Conservation (phyloP, 2,888 invertebrate genomes). For the Neoascia interrupta region DNA sequence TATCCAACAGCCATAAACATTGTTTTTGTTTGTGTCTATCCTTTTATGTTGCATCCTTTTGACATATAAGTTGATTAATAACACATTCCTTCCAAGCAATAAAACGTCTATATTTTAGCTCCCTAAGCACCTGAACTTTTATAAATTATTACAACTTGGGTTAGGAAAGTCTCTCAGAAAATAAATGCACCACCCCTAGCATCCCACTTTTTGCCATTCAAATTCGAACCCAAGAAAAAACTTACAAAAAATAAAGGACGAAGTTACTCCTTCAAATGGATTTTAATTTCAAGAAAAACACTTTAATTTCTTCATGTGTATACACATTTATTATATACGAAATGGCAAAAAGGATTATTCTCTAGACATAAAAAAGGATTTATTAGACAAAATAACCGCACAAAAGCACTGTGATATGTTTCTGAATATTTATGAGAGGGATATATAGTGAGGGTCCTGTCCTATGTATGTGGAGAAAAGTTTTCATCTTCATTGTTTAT, state of each 20-base stretch:
- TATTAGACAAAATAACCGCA: background rate
- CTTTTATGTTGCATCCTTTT: no score
- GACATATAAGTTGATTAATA: no score
- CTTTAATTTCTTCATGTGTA: background rate
- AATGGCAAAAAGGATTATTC: background rate
- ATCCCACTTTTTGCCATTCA: background rate
- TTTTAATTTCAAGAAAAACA: conserved; percentile 15
- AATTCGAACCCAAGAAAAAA: no score
- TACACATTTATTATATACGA: background rate
- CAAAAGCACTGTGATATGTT: background rate
- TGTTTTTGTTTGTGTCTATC: no score
- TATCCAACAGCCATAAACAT: no score
- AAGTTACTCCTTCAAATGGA: conserved; percentile 13
- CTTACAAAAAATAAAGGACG: no score
- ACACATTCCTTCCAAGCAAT: no score
- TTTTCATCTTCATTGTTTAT: no score
- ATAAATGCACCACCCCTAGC: background rate
- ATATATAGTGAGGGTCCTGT: no score
- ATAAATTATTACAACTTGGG: background rate
- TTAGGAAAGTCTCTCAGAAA: background rate
- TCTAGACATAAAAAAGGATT: background rate
- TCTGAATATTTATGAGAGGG: background rate
- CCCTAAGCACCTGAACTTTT: background rate
- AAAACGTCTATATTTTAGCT: background rate
- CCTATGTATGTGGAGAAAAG: background rate